Evolutionary conservation across 2,113 vertebrate genomes (phyloP), one percentile per base, ranked within the genome.

Genomic region (Caloenas nicobarica): DNA sequence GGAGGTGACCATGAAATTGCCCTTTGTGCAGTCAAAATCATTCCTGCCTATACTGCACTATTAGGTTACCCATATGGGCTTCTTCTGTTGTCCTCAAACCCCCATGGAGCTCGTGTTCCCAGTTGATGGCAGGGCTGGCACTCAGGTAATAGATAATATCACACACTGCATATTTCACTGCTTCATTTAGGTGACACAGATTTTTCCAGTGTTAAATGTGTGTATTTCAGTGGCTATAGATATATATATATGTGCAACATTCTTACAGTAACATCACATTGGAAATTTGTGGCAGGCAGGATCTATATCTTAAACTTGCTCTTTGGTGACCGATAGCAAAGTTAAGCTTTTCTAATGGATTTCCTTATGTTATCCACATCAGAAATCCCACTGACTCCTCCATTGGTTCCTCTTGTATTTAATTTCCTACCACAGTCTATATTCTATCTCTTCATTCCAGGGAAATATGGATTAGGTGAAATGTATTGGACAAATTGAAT

Each of bases 1-100:
- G 62, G 81, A 91, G 51, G 86, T 78, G 68, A 62, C 81, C 91
- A 95, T 94, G 85, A 94, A 93, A 93, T 95, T 93, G 62, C 79
- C 79, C 85, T 96, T 96, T 96, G 93, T 94, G 24, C 58, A 70
- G 40, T 81, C 71, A 73, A 91, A 95, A 77, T 8, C 81, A 16
- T 65, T 88, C 74, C 71, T 94, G 85, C 54, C 91, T 91, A 2
- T 93, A 40, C 86, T 82, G 71, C 4, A 0, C 79, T 96, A 89
- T 96, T 88, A 66, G 74, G 46, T 94, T 94, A 73, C 91, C n/a
- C 36, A 18, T 42, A 16, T 5, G 33, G 66, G 58, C 85, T 91
- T 79, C 85, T 89, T 80, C 71, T 91, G 50, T 16, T 62, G 93
- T 82, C 93, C 85, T 96, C 93, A 87, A 82, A 28, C 36, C 87